Percentiles rank a stretch among this genome's conserved stretches.
Conservation (phyloP, 1,140 invertebrate genomes). For the Zaprionus inermis region DNA sequence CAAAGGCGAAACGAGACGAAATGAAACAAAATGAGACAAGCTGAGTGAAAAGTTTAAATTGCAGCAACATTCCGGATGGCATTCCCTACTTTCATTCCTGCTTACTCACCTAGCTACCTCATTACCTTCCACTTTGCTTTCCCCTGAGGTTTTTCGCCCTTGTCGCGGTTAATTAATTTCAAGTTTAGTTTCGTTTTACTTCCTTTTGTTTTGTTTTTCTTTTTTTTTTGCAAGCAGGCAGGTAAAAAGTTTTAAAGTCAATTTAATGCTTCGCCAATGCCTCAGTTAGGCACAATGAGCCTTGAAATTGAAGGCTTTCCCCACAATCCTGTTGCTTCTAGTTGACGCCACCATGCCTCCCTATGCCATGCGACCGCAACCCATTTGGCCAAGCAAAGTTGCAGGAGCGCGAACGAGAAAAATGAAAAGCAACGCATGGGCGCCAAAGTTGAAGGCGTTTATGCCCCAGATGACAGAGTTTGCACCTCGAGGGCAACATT, state of each 20-base stretch:
- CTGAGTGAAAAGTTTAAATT: constrained; percentile 48
- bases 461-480: constrained; percentile 47
- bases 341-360: not conserved
- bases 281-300: constrained; percentile 65
- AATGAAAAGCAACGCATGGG: constrained; percentile 17
- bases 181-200: constrained; percentile 70
- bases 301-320: constrained; percentile 64
- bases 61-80: constrained; percentile 23
- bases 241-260: constrained; percentile 79
- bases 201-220: constrained; percentile 8
- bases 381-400: constrained; percentile 44
- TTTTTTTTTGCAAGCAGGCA: constrained; percentile 49
- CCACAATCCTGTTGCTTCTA: not conserved
- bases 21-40: constrained; percentile 27
- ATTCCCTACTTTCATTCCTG: constrained; percentile 3
- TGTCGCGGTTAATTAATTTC: constrained; percentile 80
- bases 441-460: constrained; percentile 52
- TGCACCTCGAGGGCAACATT: constrained; percentile 37
- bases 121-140: not conserved
- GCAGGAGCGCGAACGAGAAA: constrained; percentile 47
- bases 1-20: constrained; percentile 10
- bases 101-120: too few species aligned
- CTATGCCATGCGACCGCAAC: constrained; percentile 14
- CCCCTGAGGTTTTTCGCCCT: constrained; percentile 33
- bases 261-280: constrained; percentile 72